A percentile compares a stretch with the other conserved stretches of the same genome.
Conservation (phyloP, 1,140 invertebrate genomes). For the Probaryconus sp. region DNA sequence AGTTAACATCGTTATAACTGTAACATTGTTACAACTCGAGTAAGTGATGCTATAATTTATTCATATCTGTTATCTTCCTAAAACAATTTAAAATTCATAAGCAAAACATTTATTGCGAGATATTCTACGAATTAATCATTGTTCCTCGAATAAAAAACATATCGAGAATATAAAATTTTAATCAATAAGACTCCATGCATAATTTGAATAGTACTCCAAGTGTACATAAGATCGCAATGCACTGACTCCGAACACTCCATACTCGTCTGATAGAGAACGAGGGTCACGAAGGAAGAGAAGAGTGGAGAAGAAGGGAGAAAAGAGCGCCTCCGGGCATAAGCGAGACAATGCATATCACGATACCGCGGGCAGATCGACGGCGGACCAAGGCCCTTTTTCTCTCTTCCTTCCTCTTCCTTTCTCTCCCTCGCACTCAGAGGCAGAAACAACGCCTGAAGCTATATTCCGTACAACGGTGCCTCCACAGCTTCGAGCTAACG, state of each 20-base stretch:
- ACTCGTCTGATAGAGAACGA: constrained; percentile 50
- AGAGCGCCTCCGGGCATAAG: constrained; percentile 50
- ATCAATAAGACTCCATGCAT: constrained; percentile 35
- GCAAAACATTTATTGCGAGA: too few species aligned
- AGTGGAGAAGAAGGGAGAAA: constrained; percentile 33
- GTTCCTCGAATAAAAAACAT: too few species aligned
- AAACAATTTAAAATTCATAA: too few species aligned
- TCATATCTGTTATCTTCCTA: too few species aligned
- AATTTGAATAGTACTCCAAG: constrained; percentile 43
- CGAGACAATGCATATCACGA: constrained; percentile 70
- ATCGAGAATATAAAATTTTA: constrained; percentile 10
- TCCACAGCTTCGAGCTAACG: constrained; percentile 72
- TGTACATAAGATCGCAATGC: constrained; percentile 42
- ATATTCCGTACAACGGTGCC: constrained; percentile 56
- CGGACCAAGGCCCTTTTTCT: constrained; percentile 66
- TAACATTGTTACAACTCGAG: too few species aligned
- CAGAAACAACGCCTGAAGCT: constrained; percentile 76
- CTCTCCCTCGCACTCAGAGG: constrained; percentile 62
- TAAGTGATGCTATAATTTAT: too few species aligned
- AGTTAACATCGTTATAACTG: too few species aligned
- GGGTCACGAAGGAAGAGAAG: constrained; percentile 38
- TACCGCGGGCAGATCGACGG: constrained; percentile 60
- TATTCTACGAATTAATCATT: too few species aligned
- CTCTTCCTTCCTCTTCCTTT: constrained; percentile 29
- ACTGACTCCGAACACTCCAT: constrained; percentile 38